Evolutionary conservation across 1,140 invertebrate genomes (phyloP), one percentile per base, ranked within the genome.

Genomic region (Harpegnathos saltator): DNA sequence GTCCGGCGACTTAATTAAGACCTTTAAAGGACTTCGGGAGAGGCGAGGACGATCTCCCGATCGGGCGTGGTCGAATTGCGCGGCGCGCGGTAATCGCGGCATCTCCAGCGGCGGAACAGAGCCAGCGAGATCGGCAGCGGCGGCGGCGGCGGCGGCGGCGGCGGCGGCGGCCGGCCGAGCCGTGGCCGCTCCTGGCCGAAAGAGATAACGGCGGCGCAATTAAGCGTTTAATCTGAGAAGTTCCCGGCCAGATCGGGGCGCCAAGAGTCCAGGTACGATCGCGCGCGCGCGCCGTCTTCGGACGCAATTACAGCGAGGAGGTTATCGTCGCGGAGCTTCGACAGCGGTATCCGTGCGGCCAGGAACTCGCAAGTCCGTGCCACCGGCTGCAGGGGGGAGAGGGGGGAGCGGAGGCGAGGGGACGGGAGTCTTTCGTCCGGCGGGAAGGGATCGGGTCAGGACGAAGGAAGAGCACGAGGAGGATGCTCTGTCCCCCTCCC

Each of bases 171-270:
- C 22, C n/a, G n/a, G n/a, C 50, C 17, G 15, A n/a, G 33, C 58
- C 22, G n/a, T 61, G 48, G 61, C n/a, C n/a, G 29, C 50, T 68
- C 52, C 82, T 74, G 80, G 71, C 50, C 80, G 74, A 85, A 89
- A 85, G 86, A 88, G 86, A 84, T 84, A 88, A 58, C 81, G 19
- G 22, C 69, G 48, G 80, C 75, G 86, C 87, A 90, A 91, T 92
- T 92, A 91, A 92, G 87, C 87, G 88, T 91, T 88, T 91, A 90
- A 92, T 91, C 88, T 85, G 72, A 85, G 89, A 91, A 91, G 90
- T 91, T 91, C 86, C 88, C 71, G 71, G 74, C 65, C 65, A 44
- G 73, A 69, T 63, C 73, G 66, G 83, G 78, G 82, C 38, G 7
- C 82, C 75, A 68, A 65, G 59, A 82, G 68, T 81, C 77, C 72